Evolutionary conservation across 2,888 invertebrate species (phyloP), one percentile per base, ranked within the genome.

Genomic region (Philereme transversata): DNA sequence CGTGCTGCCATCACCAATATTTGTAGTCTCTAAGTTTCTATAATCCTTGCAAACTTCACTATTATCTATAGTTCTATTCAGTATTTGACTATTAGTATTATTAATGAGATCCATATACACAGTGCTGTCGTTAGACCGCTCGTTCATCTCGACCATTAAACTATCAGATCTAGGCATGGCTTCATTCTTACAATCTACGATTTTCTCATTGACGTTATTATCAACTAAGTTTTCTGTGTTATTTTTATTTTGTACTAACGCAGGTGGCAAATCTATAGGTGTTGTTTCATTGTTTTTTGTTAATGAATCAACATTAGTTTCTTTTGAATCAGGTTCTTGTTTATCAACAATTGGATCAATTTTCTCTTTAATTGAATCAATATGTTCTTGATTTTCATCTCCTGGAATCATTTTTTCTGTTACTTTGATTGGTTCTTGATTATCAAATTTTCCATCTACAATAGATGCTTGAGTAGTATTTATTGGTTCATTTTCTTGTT

Each of bases 31-130:
- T 44, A 55, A 54, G 45, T 61, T 51, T 52, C 34, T 44, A 80
- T 76, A n/a, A 77, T 66, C 52, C 77, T 70, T 73, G 62, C 68
- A 65, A 48, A 69, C 51, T 52, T 52, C 47, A 45, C 69, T 69
- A 71, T 60, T 68, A 69, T 70, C 73, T 65, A 76, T 49, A 46
- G 70, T 70, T 58, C 75, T 76, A 70, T 77, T 79, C 63, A 80
- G 55, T 62, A 77, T 73, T 76, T 82, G 76, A 72, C 73, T 81
- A 76, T 79, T 78, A 60, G 81, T 82, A 75, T 78, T 68, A 71
- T 83, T 82, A 75, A 80, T 86, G 79, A 92, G 86, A 86, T 90
- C 86, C 86, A 90, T 86, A 68, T 86, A 88, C 40, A 72, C 76
- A 72, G 86, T 84, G 73, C 82, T 86, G 48, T 79, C 75, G 35